These are phyloP conservation scores for Catamblyrhynchus diadema DNA, from an alignment of 2,797 vertebrate genomes.

Conservation along the genomic window DNA sequence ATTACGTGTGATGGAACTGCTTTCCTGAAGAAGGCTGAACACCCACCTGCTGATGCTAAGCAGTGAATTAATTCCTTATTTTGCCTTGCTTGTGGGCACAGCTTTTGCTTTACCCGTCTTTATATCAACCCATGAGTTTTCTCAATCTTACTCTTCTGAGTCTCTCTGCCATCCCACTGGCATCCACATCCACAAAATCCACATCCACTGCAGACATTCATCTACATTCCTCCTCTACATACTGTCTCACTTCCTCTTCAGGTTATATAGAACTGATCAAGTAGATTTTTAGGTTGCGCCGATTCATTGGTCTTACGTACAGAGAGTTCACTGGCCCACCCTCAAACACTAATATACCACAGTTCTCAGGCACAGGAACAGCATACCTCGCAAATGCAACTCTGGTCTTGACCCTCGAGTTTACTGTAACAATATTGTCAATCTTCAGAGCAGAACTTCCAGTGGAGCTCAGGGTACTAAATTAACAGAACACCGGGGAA, in stretches of 20 bases:
- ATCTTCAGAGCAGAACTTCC: neutral
- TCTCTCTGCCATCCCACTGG: neutral
- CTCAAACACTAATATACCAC: neutral
- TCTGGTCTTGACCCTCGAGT: neutral
- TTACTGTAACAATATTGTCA: neutral
- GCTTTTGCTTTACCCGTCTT: neutral
- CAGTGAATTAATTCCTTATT: neutral
- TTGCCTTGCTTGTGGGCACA: neutral
- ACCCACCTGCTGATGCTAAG: neutral
- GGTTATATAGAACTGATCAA: neutral
- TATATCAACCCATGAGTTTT: neutral
- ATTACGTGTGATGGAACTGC: fast-evolving
- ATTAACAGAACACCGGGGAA: neutral
- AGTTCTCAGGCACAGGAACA: neutral
- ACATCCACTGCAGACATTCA: neutral
- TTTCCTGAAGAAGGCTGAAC: neutral
- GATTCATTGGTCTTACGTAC: neutral
- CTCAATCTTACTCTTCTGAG: neutral
- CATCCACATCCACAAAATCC: neutral
- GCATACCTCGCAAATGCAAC: neutral
- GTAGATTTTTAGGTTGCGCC: neutral
- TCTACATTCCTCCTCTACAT: neutral
- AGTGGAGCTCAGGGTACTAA: neutral
- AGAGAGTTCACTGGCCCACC: neutral
- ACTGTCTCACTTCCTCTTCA: neutral